Conservation (phyloP, 2,888 invertebrate species). For the Oligia strigilis region DNA sequence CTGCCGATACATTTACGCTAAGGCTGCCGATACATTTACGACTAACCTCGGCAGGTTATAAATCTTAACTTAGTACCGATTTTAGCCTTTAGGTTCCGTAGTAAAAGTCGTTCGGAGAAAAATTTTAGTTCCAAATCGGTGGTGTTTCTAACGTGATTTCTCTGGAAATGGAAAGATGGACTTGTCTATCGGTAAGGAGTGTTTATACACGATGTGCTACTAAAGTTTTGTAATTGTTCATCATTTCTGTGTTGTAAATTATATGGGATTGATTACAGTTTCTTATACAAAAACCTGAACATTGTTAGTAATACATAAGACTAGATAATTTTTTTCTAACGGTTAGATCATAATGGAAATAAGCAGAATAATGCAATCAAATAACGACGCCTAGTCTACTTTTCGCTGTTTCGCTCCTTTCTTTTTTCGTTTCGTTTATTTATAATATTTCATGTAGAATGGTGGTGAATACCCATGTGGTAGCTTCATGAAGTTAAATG, state of each 20-base stretch:
- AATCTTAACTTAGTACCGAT: conserved; percentile 70
- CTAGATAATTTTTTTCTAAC: not conserved
- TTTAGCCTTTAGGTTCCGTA: conserved; percentile 55
- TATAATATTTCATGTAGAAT: not conserved
- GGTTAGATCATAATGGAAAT: not conserved
- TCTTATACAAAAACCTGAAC: not conserved
- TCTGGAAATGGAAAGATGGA: not conserved
- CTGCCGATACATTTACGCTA: conserved; percentile 71
- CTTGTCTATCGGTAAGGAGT: not conserved
- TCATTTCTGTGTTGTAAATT: not conserved
- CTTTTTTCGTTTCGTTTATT: too few species aligned
- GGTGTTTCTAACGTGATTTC: conserved; percentile 33
- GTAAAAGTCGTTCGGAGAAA: conserved; percentile 59
- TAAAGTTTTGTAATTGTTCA: not conserved
- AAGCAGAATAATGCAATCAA: not conserved
- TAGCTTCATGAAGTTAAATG: not conserved
- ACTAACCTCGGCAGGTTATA: conserved; percentile 69
- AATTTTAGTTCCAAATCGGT: conserved; percentile 52
- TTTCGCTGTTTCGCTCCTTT: too few species aligned
- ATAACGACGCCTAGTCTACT: not conserved
- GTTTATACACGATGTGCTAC: not conserved
- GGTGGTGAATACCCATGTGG: not conserved
- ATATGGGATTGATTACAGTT: not conserved
- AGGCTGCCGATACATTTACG: conserved; percentile 71
- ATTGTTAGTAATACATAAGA: not conserved